Conservation (phyloP, 2,888 invertebrate genomes). For the Noctua comes region DNA sequence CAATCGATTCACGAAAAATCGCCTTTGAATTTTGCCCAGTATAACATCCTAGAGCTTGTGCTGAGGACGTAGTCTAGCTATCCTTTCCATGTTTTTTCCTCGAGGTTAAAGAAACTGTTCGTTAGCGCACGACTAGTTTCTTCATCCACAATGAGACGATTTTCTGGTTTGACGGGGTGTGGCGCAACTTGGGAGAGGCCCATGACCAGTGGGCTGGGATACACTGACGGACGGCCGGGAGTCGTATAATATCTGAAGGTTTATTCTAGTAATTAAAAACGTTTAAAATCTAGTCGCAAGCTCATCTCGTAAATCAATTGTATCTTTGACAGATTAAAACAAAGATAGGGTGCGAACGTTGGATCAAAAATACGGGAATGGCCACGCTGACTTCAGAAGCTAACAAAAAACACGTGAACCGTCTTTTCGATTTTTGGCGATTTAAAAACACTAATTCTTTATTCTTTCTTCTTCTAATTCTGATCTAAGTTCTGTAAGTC, state of each 20-base stretch:
- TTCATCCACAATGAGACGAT: conserved; percentile 48
- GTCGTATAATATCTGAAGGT: background rate
- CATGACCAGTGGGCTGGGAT: conserved; percentile 31
- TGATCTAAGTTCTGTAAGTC: background rate
- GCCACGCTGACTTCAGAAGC: background rate
- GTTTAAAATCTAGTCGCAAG: background rate
- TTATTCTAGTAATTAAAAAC: background rate
- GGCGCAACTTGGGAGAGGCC: conserved; percentile 19
- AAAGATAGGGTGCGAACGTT: background rate
- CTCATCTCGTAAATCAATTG: background rate
- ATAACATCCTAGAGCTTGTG: background rate
- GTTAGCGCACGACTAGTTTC: conserved; percentile 51
- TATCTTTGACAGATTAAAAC: background rate
- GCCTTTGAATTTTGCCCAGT: background rate
- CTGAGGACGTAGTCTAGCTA: conserved; percentile 7
- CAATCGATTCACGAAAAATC: background rate
- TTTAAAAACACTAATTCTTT: background rate
- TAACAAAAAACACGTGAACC: background rate
- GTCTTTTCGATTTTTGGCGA: background rate
- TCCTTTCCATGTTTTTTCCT: conserved; percentile 18
- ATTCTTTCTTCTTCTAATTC: no score
- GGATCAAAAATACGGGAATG: background rate
- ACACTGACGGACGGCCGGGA: background rate
- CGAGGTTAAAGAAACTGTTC: conserved; percentile 40
- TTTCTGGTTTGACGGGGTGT: conserved; percentile 59